Evolutionary conservation across 2,888 invertebrate genomes (phyloP).

Genomic region (Prionchulus punctatus): DNA sequence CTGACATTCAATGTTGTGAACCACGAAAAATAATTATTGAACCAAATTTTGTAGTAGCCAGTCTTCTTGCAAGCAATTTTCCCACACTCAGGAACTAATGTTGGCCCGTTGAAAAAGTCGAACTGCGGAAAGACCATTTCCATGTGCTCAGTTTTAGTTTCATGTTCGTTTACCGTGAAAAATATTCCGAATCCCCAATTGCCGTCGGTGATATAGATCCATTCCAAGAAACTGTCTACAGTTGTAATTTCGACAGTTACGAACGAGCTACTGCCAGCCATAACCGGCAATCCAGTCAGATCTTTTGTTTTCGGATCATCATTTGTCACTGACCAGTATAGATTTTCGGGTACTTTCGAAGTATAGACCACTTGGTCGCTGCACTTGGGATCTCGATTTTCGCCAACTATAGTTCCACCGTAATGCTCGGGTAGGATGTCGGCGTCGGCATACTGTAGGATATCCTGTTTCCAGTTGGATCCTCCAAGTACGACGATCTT

Average conservation of each 20-base stretch:
- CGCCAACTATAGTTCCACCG: neutral
- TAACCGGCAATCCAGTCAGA: neutral
- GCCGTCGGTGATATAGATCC: neutral
- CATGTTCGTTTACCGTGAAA: neutral
- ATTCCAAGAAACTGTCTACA: neutral
- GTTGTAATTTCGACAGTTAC: neutral
- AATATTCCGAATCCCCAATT: neutral
- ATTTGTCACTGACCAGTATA: neutral
- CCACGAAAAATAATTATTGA: neutral
- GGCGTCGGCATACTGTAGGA: constrained; percentile 15
- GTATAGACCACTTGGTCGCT: neutral
- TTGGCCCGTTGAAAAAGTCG: too few relatives aligned
- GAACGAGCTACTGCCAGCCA: neutral
- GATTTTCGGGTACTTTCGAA: neutral
- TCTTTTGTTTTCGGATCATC: neutral
- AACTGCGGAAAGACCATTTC: too few relatives aligned
- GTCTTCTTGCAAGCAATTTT: neutral
- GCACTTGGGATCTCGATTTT: constrained; percentile 19
- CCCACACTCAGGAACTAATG: neutral
- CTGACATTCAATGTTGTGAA: neutral
- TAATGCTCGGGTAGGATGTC: constrained; percentile 5
- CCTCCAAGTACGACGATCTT: too few relatives aligned
- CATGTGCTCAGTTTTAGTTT: too few relatives aligned
- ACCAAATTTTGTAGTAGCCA: neutral
- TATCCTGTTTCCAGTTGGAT: constrained; percentile 12